phyloP scores from a whole-genome alignment of 1,140 invertebrate species.

The Drosophila simulans region DNA sequence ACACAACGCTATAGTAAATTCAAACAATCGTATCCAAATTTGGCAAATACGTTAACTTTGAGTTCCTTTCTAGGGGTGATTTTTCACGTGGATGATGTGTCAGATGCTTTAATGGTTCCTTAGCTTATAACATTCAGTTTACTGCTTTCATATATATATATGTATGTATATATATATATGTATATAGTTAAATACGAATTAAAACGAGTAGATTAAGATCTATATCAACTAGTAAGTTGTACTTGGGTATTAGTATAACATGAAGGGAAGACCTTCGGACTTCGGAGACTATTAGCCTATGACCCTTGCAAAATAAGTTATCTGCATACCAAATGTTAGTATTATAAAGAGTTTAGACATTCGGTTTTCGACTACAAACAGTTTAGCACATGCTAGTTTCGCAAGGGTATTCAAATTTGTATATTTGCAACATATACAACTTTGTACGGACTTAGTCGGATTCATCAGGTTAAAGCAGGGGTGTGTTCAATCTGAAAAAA shows the following conservation, averaged over 20 bases:
- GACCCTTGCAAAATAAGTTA: slow-evolving; percentile 1
- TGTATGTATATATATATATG: not conserved
- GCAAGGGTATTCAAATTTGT: slow-evolving; percentile 9
- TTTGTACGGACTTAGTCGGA: not conserved
- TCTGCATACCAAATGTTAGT: too few relatives aligned
- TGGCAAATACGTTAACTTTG: slow-evolving; percentile 55
- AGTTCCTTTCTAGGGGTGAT: slow-evolving; percentile 3
- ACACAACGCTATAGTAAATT: not conserved
- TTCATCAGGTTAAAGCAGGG: not conserved
- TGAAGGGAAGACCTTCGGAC: slow-evolving; percentile 14
- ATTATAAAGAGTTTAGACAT: not conserved
- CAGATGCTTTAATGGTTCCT: not conserved
- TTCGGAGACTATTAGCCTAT: not conserved
- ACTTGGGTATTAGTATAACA: slow-evolving; percentile 33
- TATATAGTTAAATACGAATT: slow-evolving; percentile 25
- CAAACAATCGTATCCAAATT: slow-evolving; percentile 20
- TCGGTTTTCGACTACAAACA: too few relatives aligned
- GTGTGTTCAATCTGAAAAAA: not conserved
- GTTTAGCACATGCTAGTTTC: not conserved
- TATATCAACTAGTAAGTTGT: slow-evolving; percentile 35
- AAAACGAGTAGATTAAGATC: slow-evolving; percentile 14
- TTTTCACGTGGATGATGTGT: slow-evolving; percentile 6
- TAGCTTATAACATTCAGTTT: slow-evolving; percentile 15
- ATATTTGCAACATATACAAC: slow-evolving; percentile 4
- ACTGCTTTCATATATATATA: slow-evolving; percentile 2